These are phyloP conservation scores for Metopolophium dirhodum DNA, from an alignment of 1,140 invertebrate species.

Conservation along the genomic window DNA sequence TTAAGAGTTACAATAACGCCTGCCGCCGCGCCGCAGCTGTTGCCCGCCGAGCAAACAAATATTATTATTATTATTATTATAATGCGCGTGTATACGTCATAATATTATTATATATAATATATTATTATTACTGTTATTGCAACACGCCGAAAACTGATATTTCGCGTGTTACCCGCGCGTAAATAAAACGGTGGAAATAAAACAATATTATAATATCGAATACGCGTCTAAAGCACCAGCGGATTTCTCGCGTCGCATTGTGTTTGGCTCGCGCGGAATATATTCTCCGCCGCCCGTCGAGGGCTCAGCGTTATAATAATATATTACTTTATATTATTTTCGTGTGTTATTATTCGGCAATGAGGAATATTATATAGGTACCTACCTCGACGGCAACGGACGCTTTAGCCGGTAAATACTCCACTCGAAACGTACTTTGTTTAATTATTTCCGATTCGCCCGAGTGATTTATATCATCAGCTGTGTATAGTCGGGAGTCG, in stretches of 20 bases:
- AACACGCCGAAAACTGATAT: constrained; percentile 12
- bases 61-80: not conserved
- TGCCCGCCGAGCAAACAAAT: not conserved
- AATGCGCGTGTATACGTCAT: not conserved
- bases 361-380: not conserved
- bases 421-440: not conserved
- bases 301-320: not conserved
- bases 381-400: not conserved
- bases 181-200: not conserved
- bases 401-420: not conserved
- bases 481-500: too few relatives aligned
- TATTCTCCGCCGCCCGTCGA: not conserved
- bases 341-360: not conserved
- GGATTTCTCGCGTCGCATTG: not conserved
- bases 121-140: not conserved
- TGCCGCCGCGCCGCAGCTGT: not conserved
- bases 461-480: not conserved
- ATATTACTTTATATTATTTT: not conserved
- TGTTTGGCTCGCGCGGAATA: not conserved
- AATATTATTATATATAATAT: not conserved
- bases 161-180: not conserved
- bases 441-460: not conserved
- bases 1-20: not conserved
- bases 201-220: constrained; percentile 13
- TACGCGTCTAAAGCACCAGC: constrained; percentile 11